Base-by-base conservation (phyloP, 2,113 vertebrate species). In the Pachypanchax playfairii region DNA sequence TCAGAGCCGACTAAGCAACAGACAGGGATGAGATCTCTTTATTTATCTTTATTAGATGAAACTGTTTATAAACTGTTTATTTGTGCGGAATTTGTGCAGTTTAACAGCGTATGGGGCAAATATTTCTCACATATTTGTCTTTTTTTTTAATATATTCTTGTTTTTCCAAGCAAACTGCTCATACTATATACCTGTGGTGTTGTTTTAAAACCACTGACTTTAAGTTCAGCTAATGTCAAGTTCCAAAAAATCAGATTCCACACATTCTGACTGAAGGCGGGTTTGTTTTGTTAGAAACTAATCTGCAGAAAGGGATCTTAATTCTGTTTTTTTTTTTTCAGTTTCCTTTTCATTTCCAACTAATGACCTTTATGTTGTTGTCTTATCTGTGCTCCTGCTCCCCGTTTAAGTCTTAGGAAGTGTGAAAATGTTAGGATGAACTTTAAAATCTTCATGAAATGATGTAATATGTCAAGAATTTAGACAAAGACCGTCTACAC, bases 181-280 rank as follows among this genome's bases (percentile, higher is more conserved):
- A n/a, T n/a, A n/a, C 11, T 29, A 15, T n/a, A 8, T 12, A 33
- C n/a, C 14, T 6, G 12, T 26, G 1, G 11, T 12, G 15, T 53
- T 59, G 29, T 29, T 33, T 41, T 22, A 3, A n/a, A n/a, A 53
- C 20, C 8, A 0, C 41, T 56, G 39, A 39, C 20, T 61, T 28
- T 21, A 14, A 51, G 56, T 25, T 22, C 26, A 33, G 47, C 48
- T 55, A 1, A 51, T 22, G 46, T 69, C 3, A 2, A 65, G 22
- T 42, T 61, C 21, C 57, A 61, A 28, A n/a, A n/a, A 44, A 75
- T 56, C 63, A 82, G 82, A 86, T 84, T 86, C 75, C 56, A 50
- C 71, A 76, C 69, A 85, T 79, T 75, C 63, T 72, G 48, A 50
- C 35, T 0, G 0, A 25, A 71, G 73, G 65, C 46, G 42, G 39